Conservation (phyloP, 2,888 invertebrate genomes). For the Tupiocoris notatus region DNA sequence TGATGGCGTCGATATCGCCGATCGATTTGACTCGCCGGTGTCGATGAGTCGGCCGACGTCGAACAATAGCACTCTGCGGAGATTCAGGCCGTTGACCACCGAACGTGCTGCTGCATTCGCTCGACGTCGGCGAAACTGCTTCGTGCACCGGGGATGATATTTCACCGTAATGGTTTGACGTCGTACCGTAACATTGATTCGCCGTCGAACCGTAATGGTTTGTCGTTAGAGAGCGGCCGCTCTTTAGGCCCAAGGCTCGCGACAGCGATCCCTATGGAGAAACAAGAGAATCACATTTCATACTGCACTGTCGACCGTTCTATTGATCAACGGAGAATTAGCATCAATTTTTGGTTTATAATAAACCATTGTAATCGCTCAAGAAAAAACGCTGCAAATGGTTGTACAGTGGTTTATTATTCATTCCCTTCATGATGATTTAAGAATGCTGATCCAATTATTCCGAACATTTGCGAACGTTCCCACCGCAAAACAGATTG, state of each 20-base stretch:
- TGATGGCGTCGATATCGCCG: slow-evolving; percentile 68
- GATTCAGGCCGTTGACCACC: slow-evolving; percentile 48
- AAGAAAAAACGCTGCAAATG: too few relatives aligned
- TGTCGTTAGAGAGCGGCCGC: slow-evolving; percentile 54
- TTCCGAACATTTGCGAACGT: too few relatives aligned
- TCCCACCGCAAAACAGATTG: too few relatives aligned
- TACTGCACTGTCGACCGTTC: too few relatives aligned
- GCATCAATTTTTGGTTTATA: too few relatives aligned
- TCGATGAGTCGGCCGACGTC: slow-evolving; percentile 58
- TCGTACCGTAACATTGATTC: not conserved
- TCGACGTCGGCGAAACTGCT: slow-evolving; percentile 56
- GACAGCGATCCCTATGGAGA: slow-evolving; percentile 72
- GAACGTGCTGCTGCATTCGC: slow-evolving; percentile 49
- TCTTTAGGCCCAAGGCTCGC: slow-evolving; percentile 65
- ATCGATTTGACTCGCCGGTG: slow-evolving; percentile 71
- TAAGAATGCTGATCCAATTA: too few relatives aligned
- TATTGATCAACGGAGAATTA: too few relatives aligned
- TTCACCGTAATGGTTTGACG: slow-evolving; percentile 42
- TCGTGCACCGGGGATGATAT: slow-evolving; percentile 63
- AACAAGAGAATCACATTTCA: not conserved
- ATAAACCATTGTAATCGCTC: too few relatives aligned
- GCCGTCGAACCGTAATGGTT: slow-evolving; percentile 35
- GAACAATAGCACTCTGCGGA: slow-evolving; percentile 47
- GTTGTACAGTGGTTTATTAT: too few relatives aligned
- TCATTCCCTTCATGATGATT: too few relatives aligned